A percentile compares a stretch with the other conserved stretches of the same genome.
Evolutionary conservation across 2,888 invertebrate species (phyloP).

Genomic region (Epirrhoe alternata): DNA sequence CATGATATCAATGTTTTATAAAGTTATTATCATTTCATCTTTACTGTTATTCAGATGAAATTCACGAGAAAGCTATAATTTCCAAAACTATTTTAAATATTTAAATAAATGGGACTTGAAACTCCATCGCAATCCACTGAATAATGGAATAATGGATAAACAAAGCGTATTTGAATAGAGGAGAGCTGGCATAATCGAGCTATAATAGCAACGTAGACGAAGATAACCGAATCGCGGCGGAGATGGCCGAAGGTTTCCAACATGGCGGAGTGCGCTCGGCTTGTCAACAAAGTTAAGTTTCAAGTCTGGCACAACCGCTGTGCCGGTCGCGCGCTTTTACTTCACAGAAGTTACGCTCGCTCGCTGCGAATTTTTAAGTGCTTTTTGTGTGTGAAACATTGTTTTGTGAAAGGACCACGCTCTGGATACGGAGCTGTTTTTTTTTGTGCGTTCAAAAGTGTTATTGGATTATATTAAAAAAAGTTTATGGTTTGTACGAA

Average conservation of each 20-base stretch:
- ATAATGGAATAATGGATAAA: constrained; percentile 26
- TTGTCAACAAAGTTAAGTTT: constrained; percentile 79
- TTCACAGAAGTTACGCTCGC: constrained; percentile 37
- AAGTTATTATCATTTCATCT: not conserved
- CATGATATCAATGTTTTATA: too few relatives aligned
- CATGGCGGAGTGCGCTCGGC: constrained; percentile 71
- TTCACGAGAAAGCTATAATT: constrained; percentile 7
- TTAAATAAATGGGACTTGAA: constrained; percentile 16
- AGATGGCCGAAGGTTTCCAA: constrained; percentile 69
- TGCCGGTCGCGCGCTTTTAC: constrained; percentile 63
- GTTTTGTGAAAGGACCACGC: constrained; percentile 49
- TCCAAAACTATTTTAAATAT: constrained; percentile 1
- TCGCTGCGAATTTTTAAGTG: constrained; percentile 55
- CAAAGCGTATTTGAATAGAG: constrained; percentile 38
- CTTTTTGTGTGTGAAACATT: constrained; percentile 54
- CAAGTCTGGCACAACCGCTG: constrained; percentile 55
- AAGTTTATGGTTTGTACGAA: constrained; percentile 51
- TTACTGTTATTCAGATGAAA: not conserved
- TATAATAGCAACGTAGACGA: constrained; percentile 50
- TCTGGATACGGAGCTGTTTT: constrained; percentile 26
- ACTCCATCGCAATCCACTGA: constrained; percentile 16
- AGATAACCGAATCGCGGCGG: constrained; percentile 61
- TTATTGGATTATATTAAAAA: constrained; percentile 41
- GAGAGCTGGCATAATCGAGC: constrained; percentile 45
- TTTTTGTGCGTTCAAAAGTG: constrained; percentile 37